Base-by-base conservation (phyloP, 2,888 invertebrate species). In the Drosophila anomalata region DNA sequence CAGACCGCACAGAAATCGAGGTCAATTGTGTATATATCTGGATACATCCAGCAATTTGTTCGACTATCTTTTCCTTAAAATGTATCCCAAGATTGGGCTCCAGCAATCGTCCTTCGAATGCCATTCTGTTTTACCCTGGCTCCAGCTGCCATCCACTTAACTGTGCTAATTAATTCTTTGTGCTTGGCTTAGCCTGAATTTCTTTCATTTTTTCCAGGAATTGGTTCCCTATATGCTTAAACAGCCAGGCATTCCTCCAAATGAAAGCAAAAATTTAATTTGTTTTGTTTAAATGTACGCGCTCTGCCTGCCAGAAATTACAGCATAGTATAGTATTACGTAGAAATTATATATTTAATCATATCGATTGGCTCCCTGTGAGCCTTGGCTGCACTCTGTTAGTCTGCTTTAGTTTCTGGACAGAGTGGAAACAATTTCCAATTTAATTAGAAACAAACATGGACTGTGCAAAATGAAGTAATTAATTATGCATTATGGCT, bases 1-100 rank as follows among this genome's bases (percentile, higher is more conserved):
- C 54, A 59, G 80, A 69, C 69, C 63, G 48, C 81, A 77, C 67
- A 70, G 55, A 54, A 78, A 78, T 68, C 56, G 74, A 78, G 87
- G 81, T 76, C 76, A 75, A 66, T 58, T 69, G 36, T 51, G 60
- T 44, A 57, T 68, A 62, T 68, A 62, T 67, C 67, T 66, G 11
- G 44, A 42, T 8, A 24, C 47, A 29, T 17, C 14, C 31, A 52
- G 20, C 33, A 52, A 52, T 65, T 55, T 58, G 36, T 50, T 44
- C 44, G 44, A 22, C 22, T 22, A 50, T 73, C 51, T 57, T 12
- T 20, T 24, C 12, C 31, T 53, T 26, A 41, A 47, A 62, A 46
- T 33, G 36, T 46, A 48, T 39, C 24, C 41, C 33, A 44, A 61
- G 61, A 66, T 63, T 63, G 36, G n/a, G 53, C 60, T 60, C 67